Evolutionary conservation across 1,140 invertebrate species (phyloP).

Genomic region (Saccostrea echinata): DNA sequence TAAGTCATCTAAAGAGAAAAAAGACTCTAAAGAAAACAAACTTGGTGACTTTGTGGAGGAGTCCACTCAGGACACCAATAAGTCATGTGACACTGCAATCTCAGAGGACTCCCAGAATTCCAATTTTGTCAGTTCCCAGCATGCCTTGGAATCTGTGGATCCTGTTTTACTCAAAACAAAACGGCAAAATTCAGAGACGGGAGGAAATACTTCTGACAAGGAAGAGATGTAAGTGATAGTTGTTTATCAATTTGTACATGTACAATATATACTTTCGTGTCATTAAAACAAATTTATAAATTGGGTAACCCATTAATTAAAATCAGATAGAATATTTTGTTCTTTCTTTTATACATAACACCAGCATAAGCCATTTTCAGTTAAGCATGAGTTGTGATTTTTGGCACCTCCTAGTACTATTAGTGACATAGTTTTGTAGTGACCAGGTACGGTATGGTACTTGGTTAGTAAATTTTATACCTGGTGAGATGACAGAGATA

Average conservation of each 20-base stretch:
- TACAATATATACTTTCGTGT: no score
- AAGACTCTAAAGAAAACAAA: not conserved
- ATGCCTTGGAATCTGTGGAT: not conserved
- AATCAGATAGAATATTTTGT: no score
- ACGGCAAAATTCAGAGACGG: not conserved
- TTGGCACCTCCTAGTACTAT: no score
- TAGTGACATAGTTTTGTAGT: no score
- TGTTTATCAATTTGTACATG: not conserved
- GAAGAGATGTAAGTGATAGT: not conserved
- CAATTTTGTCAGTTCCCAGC: not conserved
- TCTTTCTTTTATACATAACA: no score
- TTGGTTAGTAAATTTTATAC: no score
- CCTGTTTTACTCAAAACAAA: not conserved
- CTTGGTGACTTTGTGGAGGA: not conserved
- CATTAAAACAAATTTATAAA: no score
- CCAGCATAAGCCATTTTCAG: no score
- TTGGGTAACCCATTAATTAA: no score
- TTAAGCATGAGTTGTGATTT: no score
- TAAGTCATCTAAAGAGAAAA: not conserved
- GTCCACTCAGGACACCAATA: not conserved
- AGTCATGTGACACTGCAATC: not conserved
- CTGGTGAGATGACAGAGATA: no score
- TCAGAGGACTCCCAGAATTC: conserved; percentile 12
- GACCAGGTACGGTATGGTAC: no score
- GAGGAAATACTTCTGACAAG: not conserved